Percentiles rank a stretch among this genome's conserved stretches.
Evolutionary conservation across 2,888 invertebrate species (phyloP).

Genomic region (Lottia scabra): DNA sequence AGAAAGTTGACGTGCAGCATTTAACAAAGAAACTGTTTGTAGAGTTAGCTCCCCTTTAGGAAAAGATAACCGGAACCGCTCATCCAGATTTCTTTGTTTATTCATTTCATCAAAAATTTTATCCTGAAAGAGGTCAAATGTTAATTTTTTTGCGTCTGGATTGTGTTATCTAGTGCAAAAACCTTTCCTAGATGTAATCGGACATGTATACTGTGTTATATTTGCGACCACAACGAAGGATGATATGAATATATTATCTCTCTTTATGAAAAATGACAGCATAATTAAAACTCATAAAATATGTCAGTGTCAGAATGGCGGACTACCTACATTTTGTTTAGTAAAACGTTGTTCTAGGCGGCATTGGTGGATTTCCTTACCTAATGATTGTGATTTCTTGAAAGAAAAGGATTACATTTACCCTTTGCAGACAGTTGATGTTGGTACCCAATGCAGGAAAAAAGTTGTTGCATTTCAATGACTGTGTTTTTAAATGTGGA

Average conservation of each 20-base stretch:
- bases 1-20: too few species aligned
- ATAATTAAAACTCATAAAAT: conserved; percentile 6
- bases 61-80: conserved; percentile 4
- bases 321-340: too few species aligned
- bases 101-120: not conserved
- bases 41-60: not conserved
- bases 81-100: conserved; percentile 1
- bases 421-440: too few species aligned
- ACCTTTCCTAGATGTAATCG: not conserved
- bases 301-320: not conserved
- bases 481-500: too few species aligned
- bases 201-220: not conserved
- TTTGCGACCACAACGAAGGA: not conserved
- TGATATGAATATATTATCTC: not conserved
- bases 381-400: too few species aligned
- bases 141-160: not conserved
- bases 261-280: not conserved
- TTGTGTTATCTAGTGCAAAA: not conserved
- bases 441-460: too few species aligned
- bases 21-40: too few species aligned
- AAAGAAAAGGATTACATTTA: too few species aligned
- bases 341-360: too few species aligned
- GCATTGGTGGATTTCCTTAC: too few species aligned
- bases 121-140: conserved; percentile 1
- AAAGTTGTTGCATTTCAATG: too few species aligned